phyloP scores from a whole-genome alignment of 2,797 vertebrate genomes.

The Mus minutoides region DNA sequence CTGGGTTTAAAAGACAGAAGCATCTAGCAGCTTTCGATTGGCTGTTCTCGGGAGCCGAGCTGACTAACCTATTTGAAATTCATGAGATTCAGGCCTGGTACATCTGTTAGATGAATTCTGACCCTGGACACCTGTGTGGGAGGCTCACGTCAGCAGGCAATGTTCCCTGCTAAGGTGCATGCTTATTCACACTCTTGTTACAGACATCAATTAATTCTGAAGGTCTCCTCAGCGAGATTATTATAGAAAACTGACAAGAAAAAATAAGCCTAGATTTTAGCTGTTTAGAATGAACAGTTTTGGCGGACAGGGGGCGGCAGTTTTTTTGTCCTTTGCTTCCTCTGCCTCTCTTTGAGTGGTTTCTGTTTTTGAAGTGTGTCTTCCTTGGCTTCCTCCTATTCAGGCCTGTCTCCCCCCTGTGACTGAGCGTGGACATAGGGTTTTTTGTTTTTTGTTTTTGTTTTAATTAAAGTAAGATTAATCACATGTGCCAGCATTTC shows the following conservation, averaged over 20 bases:
- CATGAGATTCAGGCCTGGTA: constrained; percentile 66
- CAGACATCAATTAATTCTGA: constrained; percentile 70
- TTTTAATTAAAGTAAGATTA: constrained; percentile 53
- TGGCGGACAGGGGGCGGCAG: background rate
- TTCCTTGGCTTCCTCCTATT: constrained; percentile 33
- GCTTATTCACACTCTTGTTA: constrained; percentile 64
- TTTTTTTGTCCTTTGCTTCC: background rate
- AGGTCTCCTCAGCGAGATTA: constrained; percentile 64
- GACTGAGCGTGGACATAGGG: background rate
- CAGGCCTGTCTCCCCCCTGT: background rate
- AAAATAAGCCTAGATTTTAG: constrained; percentile 59
- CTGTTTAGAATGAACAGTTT: constrained; percentile 29
- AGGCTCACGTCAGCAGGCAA: constrained; percentile 21
- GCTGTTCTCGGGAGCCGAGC: constrained; percentile 60
- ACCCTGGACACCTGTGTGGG: constrained; percentile 73
- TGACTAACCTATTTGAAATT: constrained; percentile 76
- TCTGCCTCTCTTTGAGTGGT: constrained; percentile 42
- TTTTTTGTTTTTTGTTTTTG: constrained; percentile 17
- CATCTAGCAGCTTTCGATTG: background rate
- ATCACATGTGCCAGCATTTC: constrained; percentile 35
- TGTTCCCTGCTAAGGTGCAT: constrained; percentile 67
- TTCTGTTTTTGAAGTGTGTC: background rate
- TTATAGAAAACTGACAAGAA: constrained; percentile 52
- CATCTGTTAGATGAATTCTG: constrained; percentile 76
- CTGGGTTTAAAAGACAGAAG: constrained; percentile 51